Evolutionary conservation across 1,140 invertebrate genomes (phyloP).

Genomic region (Apis mellifera): DNA sequence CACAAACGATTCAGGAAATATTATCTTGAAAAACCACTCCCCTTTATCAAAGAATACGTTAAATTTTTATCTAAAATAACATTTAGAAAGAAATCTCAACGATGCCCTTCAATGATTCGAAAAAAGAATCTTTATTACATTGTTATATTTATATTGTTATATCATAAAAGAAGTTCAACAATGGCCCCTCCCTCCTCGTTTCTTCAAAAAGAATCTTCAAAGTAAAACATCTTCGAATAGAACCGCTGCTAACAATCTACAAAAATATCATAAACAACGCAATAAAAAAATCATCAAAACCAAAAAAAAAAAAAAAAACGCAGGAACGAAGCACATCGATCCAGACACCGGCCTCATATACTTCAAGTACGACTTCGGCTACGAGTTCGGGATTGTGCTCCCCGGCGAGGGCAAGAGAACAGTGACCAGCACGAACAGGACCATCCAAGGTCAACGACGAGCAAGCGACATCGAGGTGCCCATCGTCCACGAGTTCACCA

Average conservation of each 20-base stretch:
- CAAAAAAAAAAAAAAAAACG: constrained; percentile 14
- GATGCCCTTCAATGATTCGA: not conserved
- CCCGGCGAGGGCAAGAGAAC: constrained; percentile 85
- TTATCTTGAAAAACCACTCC: no score
- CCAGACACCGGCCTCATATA: constrained; percentile 89
- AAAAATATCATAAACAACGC: not conserved
- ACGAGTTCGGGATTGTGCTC: constrained; percentile 89
- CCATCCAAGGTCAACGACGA: constrained; percentile 80
- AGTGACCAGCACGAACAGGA: constrained; percentile 78
- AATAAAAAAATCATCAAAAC: not conserved
- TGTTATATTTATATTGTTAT: no score
- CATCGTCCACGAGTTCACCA: constrained; percentile 84
- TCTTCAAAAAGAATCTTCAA: not conserved
- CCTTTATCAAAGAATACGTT: not conserved
- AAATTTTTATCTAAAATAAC: not conserved
- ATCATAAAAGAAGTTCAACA: no score
- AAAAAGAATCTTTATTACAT: no score
- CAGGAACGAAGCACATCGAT: constrained; percentile 90
- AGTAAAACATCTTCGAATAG: not conserved
- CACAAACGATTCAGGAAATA: no score
- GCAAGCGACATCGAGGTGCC: constrained; percentile 84
- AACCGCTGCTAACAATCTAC: not conserved
- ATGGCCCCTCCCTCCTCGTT: no score
- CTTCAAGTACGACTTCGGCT: constrained; percentile 92
- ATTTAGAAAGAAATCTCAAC: not conserved